Evolutionary conservation across 23 tunicate genomes (phyloP).

Genomic region (Aplidium turbinatum): DNA sequence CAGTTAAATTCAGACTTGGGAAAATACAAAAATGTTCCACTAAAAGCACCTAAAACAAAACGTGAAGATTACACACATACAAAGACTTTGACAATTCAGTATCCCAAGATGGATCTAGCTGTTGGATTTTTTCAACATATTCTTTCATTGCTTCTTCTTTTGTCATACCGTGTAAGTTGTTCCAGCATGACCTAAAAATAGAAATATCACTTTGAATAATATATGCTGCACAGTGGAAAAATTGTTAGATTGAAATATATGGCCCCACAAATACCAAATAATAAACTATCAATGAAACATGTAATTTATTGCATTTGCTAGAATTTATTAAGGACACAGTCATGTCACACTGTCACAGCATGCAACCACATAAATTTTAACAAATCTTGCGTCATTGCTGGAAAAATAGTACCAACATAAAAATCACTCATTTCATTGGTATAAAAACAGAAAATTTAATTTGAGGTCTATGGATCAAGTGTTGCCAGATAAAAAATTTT

Average conservation of each 20-base stretch:
- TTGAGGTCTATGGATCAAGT: too few relatives aligned
- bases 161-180: constrained; percentile 33
- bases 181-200: constrained; percentile 62
- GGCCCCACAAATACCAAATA: too few relatives aligned
- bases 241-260: too few relatives aligned
- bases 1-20: neutral
- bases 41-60: neutral
- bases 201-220: neutral
- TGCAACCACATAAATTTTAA: neutral
- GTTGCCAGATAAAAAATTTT: too few relatives aligned
- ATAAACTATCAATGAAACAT: neutral
- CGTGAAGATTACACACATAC: constrained; percentile 1
- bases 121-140: constrained; percentile 55
- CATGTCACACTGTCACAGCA: neutral
- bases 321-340: neutral
- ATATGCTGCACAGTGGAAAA: neutral
- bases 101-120: constrained; percentile 60
- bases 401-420: too few relatives aligned
- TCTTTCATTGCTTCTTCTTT: constrained; percentile 53
- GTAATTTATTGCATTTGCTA: neutral
- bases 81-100: neutral
- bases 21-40: neutral
- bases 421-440: too few relatives aligned
- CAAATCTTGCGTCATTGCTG: too few relatives aligned
- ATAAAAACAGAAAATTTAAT: too few relatives aligned